These are phyloP conservation scores for Octopus bimaculoides DNA, from an alignment of 1,140 invertebrate genomes.

Conservation along the genomic window DNA sequence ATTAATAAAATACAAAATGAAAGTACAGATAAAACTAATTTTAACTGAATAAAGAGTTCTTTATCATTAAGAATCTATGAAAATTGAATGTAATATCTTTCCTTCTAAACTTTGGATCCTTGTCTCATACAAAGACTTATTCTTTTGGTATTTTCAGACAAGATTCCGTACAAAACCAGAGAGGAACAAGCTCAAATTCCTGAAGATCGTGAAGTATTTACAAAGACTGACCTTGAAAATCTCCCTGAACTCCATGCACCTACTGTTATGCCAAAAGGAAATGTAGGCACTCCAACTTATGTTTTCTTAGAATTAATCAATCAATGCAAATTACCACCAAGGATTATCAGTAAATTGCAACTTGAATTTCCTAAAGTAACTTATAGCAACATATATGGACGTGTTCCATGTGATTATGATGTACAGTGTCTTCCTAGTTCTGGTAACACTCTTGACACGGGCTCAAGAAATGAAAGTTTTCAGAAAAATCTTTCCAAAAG, in stretches of 20 bases:
- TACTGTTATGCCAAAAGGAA: slow-evolving; percentile 61
- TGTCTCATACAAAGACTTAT: too few relatives aligned
- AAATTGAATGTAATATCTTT: too few relatives aligned
- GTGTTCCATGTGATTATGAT: slow-evolving; percentile 61
- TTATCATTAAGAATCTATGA: too few relatives aligned
- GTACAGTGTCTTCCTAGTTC: slow-evolving; percentile 16
- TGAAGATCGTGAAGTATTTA: slow-evolving; percentile 43
- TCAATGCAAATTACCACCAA: slow-evolving; percentile 60
- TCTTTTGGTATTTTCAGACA: too few relatives aligned
- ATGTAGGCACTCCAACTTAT: slow-evolving; percentile 64
- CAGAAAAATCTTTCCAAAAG: too few relatives aligned
- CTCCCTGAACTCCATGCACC: slow-evolving; percentile 60
- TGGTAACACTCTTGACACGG: too few relatives aligned
- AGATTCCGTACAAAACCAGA: slow-evolving; percentile 34
- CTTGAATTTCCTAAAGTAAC: slow-evolving; percentile 51
- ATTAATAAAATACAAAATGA: too few relatives aligned
- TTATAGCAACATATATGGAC: slow-evolving; percentile 57
- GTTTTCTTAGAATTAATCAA: slow-evolving; percentile 61
- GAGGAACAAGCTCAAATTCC: slow-evolving; percentile 38
- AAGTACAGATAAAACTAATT: too few relatives aligned
- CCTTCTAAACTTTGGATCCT: too few relatives aligned
- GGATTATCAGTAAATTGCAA: slow-evolving; percentile 62
- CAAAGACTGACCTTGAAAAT: slow-evolving; percentile 45
- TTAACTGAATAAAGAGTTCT: too few relatives aligned
- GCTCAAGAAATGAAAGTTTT: too few relatives aligned